Percentiles rank a stretch among this genome's conserved stretches.
These are phyloP conservation scores for Chaetogeoica ovagalla DNA, from an alignment of 2,888 invertebrate species.

Conservation along the genomic window DNA sequence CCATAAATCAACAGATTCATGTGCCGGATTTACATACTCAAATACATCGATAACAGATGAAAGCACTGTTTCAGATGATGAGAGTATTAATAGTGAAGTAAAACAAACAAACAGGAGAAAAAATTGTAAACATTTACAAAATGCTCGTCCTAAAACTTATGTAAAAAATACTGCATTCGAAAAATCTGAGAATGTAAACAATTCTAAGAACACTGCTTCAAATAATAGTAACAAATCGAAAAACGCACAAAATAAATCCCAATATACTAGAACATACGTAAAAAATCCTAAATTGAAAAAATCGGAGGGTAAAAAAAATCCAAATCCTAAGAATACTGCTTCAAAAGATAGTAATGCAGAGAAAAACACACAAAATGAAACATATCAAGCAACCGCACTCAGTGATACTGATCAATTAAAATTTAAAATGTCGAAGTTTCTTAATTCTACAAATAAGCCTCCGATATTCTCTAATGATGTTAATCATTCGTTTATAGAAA, in stretches of 20 bases:
- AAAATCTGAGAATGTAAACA: background rate
- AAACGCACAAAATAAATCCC: constrained; percentile 19
- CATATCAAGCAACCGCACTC: background rate
- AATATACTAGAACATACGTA: background rate
- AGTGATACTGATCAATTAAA: background rate
- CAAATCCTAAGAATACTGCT: too few relatives aligned
- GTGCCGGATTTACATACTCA: background rate
- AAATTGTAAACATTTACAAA: constrained; percentile 5
- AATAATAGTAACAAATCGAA: background rate
- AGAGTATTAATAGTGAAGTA: background rate
- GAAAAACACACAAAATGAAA: constrained; percentile 15
- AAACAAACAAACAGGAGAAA: background rate
- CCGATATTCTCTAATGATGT: background rate
- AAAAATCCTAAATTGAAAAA: background rate
- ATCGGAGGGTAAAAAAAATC: background rate
- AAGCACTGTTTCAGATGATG: background rate
- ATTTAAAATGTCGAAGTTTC: constrained; percentile 22
- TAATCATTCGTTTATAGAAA: background rate
- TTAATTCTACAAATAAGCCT: background rate
- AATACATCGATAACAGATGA: background rate
- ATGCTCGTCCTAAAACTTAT: background rate
- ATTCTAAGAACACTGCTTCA: too few relatives aligned
- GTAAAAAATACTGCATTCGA: background rate
- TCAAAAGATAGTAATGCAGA: background rate
- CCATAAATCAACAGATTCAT: too few relatives aligned